Conservation (phyloP, 2,113 vertebrate genomes). For the Hippocampus guttulatus region DNA sequence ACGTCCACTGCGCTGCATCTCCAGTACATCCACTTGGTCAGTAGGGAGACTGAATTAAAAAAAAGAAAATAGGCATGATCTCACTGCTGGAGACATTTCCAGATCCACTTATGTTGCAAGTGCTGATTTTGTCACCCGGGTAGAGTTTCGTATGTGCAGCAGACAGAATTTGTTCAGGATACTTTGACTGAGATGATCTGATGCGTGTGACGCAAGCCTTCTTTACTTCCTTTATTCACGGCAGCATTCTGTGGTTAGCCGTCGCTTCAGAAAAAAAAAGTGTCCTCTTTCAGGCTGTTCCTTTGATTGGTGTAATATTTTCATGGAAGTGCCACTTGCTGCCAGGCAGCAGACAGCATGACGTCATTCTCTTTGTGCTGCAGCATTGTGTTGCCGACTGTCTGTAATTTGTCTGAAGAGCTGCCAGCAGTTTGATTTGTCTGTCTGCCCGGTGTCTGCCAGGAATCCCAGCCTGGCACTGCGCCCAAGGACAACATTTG, state of each 20-base stretch:
- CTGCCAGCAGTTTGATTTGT: conserved; percentile 38
- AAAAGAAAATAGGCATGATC: conserved; percentile 23
- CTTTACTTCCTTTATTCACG: conserved; percentile 18
- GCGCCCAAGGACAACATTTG: conserved; percentile 12
- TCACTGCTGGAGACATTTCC: conserved; percentile 34
- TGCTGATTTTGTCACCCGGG: conserved; percentile 39
- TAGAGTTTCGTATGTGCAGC: conserved; percentile 33
- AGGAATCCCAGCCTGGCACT: conserved; percentile 36
- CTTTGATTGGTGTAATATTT: conserved; percentile 21
- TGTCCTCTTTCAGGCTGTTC: conserved; percentile 2
- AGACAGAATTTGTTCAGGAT: conserved; percentile 22
- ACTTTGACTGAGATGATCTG: conserved; percentile 24
- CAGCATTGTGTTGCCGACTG: conserved; percentile 22
- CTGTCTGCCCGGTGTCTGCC: conserved; percentile 28
- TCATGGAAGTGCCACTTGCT: conserved; percentile 30
- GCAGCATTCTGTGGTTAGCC: conserved; percentile 33
- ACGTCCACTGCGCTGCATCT: conserved; percentile 14
- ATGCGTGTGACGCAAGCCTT: conserved; percentile 14
- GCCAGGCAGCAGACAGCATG: conserved; percentile 36
- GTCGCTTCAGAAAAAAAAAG: conserved; percentile 10
- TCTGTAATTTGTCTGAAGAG: conserved; percentile 28
- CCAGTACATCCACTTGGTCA: conserved; percentile 2
- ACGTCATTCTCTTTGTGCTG: conserved; percentile 50
- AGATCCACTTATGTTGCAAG: conserved; percentile 47
- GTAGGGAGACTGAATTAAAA: conserved; percentile 24